Evolutionary conservation across 1,140 invertebrate species (phyloP), one percentile per base, ranked within the genome.

Genomic region (Halotydeus destructor): DNA sequence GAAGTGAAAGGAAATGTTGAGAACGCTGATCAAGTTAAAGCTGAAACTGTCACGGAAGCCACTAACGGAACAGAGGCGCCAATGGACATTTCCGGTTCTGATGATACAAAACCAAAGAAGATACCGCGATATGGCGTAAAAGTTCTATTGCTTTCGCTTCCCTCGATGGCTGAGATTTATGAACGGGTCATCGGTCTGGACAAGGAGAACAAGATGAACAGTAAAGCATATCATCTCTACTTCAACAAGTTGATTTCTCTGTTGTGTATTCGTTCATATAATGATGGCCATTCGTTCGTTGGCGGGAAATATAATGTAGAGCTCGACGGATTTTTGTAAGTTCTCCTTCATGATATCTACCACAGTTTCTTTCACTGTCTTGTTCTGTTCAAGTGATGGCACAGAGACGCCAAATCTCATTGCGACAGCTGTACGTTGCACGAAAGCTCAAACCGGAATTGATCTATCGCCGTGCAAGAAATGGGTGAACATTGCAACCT

Each of bases 241-340:
- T 38, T 47, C 21, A 30, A 47, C 26, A 38, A 46, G 21, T 18
- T 43, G 9, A 26, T 47, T 26, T 24, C 44, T 22, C 27, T 38
- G 9, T 38, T 47, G n/a, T 48, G 48, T 23, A n/a, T 23, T 5
- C 31, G 35, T 11, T 38, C 38, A 21, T 18, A 11, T 19, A 44
- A 19, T 31, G 35, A 45, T 34, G 45, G 45, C 6, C 41, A 46
- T 26, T 47, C 45, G 16, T 33, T 47, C 11, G 26, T 47, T 22
- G 45, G 45, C 11, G 45, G 45, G 22, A 47, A 47, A 35, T 47
- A 24, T n/a, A 18, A 25, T 24, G 22, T 34, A 31, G 25, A 37
- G n/a, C 14, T 35, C 21, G 45, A 46, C 38, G 45, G 45, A n/a
- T 45, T 9, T 24, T 4, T 46, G 32, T 14, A 3, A 16, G 44